Evolutionary conservation across 1,140 invertebrate species (phyloP), one percentile per base, ranked within the genome.

Genomic region (Saxidomus purpurata): DNA sequence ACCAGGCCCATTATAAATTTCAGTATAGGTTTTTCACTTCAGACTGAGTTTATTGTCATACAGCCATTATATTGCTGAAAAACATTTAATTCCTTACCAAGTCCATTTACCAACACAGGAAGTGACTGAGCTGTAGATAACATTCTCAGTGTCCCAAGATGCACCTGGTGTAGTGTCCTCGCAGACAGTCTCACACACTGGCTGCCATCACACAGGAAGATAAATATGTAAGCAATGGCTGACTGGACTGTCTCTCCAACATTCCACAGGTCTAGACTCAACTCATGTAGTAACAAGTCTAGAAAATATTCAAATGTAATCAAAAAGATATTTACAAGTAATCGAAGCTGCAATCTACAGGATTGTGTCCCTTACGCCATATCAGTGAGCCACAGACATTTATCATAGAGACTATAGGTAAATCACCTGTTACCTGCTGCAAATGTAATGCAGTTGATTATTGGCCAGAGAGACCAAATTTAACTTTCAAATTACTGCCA

Each of bases 261-360:
- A 34, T 63, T 69, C n/a, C 86, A 76, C 17, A 87, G 34, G n/a
- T 87, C 86, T 55, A 87, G 25, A 52, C 86, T 87, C n/a, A 87
- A 36, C 25, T 47, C 40, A 80, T 87, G 11, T 3, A 87, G 19
- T 11, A 87, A 49, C 28, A 22, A 47, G 31, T 79, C 86, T 87
- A 59, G n/a, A 87, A 86, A 38, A 63, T 52, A 40, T 43, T 77
- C 28, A 69, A 69, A 61, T 47, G 17, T 47, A 47, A 47, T 17
- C 17, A 47, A 47, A 47, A 8, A 47, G 8, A 47, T 47, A 17
- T 47, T 17, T 47, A 47, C 8, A 47, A 47, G 8, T 17, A 47
- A 47, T 17, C 17, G 43, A 47, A 47, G 43, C 17, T 47, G 43
- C 43, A 47, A 47, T 47, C 55, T 61, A n/a, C n/a, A n/a, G n/a